A percentile compares a stretch with the other conserved stretches of the same genome.
These are phyloP conservation scores for Nemoura dubitans DNA, from an alignment of 2,888 invertebrate species.

Conservation along the genomic window DNA sequence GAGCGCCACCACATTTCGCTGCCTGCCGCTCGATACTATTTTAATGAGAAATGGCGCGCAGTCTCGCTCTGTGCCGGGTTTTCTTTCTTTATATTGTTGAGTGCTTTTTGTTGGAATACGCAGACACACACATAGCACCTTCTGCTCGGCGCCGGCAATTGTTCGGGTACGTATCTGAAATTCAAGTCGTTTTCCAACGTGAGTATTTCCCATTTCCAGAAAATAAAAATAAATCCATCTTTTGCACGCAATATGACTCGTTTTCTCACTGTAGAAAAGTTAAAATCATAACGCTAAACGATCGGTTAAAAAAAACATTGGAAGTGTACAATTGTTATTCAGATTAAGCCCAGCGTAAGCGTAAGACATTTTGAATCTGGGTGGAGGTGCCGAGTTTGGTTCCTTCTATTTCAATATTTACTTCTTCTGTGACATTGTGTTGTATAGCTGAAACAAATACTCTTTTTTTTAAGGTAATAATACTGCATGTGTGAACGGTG, in stretches of 20 bases:
- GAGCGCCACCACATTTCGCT: constrained; percentile 1
- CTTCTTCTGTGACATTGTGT: no score
- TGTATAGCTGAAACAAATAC: no score
- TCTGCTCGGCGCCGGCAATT: not conserved
- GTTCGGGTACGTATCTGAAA: not conserved
- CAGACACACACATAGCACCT: not conserved
- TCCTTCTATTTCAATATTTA: not conserved
- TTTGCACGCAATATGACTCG: not conserved
- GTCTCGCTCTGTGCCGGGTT: not conserved
- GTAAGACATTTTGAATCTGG: not conserved
- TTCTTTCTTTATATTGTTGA: not conserved
- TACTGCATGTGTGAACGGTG: not conserved
- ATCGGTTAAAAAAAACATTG: no score
- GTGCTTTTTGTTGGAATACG: not conserved
- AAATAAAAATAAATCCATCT: not conserved
- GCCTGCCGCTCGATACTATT: not conserved
- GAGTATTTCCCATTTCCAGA: not conserved
- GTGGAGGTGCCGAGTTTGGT: not conserved
- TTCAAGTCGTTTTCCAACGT: not conserved
- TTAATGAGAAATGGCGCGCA: constrained; percentile 38
- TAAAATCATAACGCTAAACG: no score
- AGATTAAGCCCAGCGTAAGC: no score
- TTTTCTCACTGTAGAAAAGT: not conserved
- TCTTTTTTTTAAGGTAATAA: not conserved
- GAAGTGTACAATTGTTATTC: no score